phyloP scores from a whole-genome alignment of 2,797 vertebrate species.

The Eurystomus glaucurus region DNA sequence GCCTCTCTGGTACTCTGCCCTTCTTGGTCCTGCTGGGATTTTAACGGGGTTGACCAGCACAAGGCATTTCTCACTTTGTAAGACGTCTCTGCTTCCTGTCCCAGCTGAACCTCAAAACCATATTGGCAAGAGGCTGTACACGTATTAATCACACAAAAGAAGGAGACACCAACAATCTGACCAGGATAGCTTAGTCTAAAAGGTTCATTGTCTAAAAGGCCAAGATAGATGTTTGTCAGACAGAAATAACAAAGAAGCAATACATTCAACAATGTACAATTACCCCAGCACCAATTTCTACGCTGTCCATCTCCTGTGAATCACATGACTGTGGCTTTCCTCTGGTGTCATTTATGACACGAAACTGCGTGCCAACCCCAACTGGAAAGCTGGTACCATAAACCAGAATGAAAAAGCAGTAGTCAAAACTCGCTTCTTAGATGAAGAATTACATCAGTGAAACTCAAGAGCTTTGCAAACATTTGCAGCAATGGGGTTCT shows the following conservation, averaged over 20 bases:
- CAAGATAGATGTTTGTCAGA: neutral
- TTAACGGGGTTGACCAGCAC: neutral
- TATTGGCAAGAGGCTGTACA: neutral
- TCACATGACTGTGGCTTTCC: neutral
- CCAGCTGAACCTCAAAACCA: neutral
- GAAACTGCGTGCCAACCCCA: neutral
- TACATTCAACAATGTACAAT: neutral
- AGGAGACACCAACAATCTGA: neutral
- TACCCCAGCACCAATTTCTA: neutral
- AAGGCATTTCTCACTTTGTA: neutral
- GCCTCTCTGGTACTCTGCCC: neutral
- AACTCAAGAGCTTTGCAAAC: neutral
- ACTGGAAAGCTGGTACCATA: neutral
- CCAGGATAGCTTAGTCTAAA: neutral
- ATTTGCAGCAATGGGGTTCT: neutral
- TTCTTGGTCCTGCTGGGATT: neutral
- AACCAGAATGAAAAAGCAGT: neutral
- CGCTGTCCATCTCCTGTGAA: accelerated
- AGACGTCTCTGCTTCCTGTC: neutral
- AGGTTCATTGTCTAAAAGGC: neutral
- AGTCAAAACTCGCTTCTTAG: neutral
- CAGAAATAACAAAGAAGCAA: neutral
- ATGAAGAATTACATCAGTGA: neutral
- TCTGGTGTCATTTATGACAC: neutral
- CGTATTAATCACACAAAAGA: neutral